Evolutionary conservation across 2,113 vertebrate genomes (phyloP), one percentile per base, ranked within the genome.

Genomic region (Edolisoma coerulescens): DNA sequence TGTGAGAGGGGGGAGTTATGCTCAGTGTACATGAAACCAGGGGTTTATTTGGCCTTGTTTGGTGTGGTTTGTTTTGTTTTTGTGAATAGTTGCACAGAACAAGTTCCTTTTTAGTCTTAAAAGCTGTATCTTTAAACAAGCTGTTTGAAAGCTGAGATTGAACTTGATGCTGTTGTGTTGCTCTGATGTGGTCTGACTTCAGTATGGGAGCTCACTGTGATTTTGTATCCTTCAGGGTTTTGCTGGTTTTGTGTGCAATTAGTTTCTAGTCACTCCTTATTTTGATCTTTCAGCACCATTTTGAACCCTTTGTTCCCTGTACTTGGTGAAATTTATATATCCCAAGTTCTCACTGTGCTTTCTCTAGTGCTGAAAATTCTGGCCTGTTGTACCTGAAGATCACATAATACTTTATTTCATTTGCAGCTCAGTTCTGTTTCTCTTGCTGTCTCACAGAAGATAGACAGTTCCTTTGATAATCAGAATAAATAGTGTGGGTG

Each of bases 331-430:
- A 30, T 86, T 80, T 70, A 9, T n/a, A 5, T 56, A 45, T 61
- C 70, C 28, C 3, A 27, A 39, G 9, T 84, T 93, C 8, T 50
- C 14, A 39, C 11, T 74, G 16, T 45, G 13, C 30, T 63, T 86
- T 80, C 23, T 57, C 13, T 42, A 26, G 27, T 53, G 10, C 11
- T 90, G 30, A 73, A 65, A 57, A 50, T 39, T 90, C 39, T 90
- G 24, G 59, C 35, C 16, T 4, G 1, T 63, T 60, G 13, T 12
- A 76, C 16, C 18, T n/a, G 41, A 56, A 41, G 22, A 65, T 15
- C 17, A 35, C 0, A 0, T 28, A 33, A 27, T 35, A 16, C 30
- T 39, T 78, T 37, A 27, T 49, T 65, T 49, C 0, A 5, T 78
- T 78, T 89, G 22, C 3, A 7, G 10, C 89, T 84, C 42, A 73